Percentiles rank a stretch among this genome's conserved stretches.
Evolutionary conservation across 2,888 invertebrate genomes (phyloP).

Genomic region (Leptinotarsa rubiginosa): DNA sequence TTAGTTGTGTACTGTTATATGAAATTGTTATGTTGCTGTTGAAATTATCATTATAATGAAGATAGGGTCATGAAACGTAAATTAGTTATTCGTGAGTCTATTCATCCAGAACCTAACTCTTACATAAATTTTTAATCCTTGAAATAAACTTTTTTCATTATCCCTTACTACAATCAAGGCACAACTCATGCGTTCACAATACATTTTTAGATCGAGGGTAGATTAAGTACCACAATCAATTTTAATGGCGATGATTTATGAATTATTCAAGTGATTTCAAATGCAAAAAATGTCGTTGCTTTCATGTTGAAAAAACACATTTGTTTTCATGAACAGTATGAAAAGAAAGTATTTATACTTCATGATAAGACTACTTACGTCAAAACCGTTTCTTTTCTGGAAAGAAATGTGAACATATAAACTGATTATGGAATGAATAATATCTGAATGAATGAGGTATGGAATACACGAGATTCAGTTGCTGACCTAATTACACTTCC

Average conservation of each 20-base stretch:
- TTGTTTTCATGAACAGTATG: background rate
- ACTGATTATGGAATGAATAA: background rate
- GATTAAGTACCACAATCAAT: conserved; percentile 15
- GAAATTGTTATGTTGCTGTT: no score
- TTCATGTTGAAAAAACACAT: conserved; percentile 14
- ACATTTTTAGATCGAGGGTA: conserved; percentile 15
- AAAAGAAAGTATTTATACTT: background rate
- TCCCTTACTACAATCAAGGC: background rate
- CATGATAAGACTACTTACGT: background rate
- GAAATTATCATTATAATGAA: no score
- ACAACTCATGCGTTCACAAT: background rate
- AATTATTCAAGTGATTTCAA: conserved; percentile 14
- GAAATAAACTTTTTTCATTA: background rate
- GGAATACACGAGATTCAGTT: no score
- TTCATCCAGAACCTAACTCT: background rate
- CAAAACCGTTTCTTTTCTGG: background rate
- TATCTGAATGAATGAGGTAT: background rate
- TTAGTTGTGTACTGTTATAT: no score
- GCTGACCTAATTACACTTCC: no score
- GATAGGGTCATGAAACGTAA: no score
- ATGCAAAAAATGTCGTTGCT: conserved; percentile 12
- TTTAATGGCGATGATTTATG: conserved; percentile 19
- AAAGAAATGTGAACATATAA: background rate
- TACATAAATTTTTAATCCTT: background rate
- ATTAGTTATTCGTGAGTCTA: no score